These are phyloP conservation scores for Andrena flavipes DNA, from an alignment of 2,888 invertebrate species.

Conservation along the genomic window DNA sequence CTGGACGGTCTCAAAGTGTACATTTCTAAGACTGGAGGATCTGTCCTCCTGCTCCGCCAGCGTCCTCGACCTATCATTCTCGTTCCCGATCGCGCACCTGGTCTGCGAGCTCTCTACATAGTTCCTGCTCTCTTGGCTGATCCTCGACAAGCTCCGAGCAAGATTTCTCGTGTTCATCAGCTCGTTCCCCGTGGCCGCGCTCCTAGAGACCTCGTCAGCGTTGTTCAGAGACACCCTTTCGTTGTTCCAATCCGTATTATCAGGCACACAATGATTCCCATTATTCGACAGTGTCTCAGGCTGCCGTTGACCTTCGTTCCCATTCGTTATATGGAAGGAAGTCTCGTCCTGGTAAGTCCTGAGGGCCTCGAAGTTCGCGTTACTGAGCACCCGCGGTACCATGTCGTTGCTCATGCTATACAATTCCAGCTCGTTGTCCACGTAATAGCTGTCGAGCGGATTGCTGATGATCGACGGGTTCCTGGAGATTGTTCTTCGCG, in stretches of 20 bases:
- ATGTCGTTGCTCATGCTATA: slow-evolving; percentile 61
- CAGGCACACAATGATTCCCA: slow-evolving; percentile 32
- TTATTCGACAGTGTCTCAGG: slow-evolving; percentile 32
- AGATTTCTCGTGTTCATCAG: slow-evolving; percentile 74
- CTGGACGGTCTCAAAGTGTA: slow-evolving; percentile 45
- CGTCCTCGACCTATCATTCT: slow-evolving; percentile 40
- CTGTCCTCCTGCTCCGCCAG: slow-evolving; percentile 51
- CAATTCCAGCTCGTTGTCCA: slow-evolving; percentile 77
- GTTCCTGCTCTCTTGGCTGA: slow-evolving; percentile 61
- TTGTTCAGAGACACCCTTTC: slow-evolving; percentile 48
- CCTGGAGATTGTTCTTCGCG: slow-evolving; percentile 74
- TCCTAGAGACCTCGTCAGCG: slow-evolving; percentile 45
- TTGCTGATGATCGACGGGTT: slow-evolving; percentile 80
- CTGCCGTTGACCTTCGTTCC: slow-evolving; percentile 52
- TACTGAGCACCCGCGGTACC: slow-evolving; percentile 59
- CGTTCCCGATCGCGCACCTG: slow-evolving; percentile 38
- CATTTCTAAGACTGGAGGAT: slow-evolving; percentile 41
- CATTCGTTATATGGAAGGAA: slow-evolving; percentile 52
- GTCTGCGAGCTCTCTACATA: slow-evolving; percentile 50
- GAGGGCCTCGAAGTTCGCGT: slow-evolving; percentile 59
- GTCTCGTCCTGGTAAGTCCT: slow-evolving; percentile 63
- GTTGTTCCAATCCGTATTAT: slow-evolving; percentile 57
- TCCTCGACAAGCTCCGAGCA: slow-evolving; percentile 67
- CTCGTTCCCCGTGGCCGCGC: slow-evolving; percentile 65
- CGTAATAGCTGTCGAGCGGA: slow-evolving; percentile 79